Evolutionary conservation across 2,888 invertebrate genomes (phyloP).

Genomic region (Catocala sponsa): DNA sequence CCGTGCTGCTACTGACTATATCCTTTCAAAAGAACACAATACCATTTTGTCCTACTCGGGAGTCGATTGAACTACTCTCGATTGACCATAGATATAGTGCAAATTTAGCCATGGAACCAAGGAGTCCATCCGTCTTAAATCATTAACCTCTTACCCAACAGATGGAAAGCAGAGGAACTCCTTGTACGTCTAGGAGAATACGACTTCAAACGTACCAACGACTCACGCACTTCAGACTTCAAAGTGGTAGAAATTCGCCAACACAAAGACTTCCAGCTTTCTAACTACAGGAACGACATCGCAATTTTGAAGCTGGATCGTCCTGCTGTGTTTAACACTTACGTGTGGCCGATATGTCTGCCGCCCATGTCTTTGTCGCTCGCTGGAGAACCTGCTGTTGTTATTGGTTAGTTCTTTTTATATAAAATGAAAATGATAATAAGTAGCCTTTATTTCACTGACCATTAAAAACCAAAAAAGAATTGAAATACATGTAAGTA

Average conservation of each 20-base stretch:
- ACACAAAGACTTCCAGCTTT: constrained; percentile 90
- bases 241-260: constrained; percentile 89
- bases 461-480: too few relatives aligned
- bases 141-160: constrained; percentile 53
- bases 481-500: too few relatives aligned
- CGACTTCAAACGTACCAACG: constrained; percentile 90
- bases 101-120: too few relatives aligned
- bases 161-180: constrained; percentile 89
- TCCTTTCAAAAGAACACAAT: too few relatives aligned
- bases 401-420: constrained; percentile 86
- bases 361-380: constrained; percentile 90
- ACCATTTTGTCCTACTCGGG: too few relatives aligned
- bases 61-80: too few relatives aligned
- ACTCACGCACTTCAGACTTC: constrained; percentile 92
- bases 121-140: too few relatives aligned
- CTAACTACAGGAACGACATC: constrained; percentile 93
- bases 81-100: too few relatives aligned
- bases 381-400: constrained; percentile 89
- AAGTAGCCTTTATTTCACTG: background rate
- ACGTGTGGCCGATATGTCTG: constrained; percentile 95
- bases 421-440: too few relatives aligned
- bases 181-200: constrained; percentile 94
- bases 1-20: too few relatives aligned
- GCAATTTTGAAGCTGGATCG: constrained; percentile 91
- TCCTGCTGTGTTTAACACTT: constrained; percentile 91